These are phyloP conservation scores for Ryuthela nishihirai DNA, from an alignment of 2,888 invertebrate genomes.

Conservation along the genomic window DNA sequence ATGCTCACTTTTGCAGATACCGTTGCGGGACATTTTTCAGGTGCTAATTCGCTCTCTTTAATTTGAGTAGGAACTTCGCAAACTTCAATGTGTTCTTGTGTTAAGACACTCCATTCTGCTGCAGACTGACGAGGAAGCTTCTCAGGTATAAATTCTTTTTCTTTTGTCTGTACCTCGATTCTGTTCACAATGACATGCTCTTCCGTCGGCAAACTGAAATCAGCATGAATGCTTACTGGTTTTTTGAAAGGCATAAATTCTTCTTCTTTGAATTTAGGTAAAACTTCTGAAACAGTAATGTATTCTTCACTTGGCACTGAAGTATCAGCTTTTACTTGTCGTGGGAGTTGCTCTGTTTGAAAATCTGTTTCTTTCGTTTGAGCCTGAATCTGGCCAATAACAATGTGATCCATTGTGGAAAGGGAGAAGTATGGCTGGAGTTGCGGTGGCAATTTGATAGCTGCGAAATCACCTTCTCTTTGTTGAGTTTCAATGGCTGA, in stretches of 20 bases:
- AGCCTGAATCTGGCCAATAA: conserved; percentile 27
- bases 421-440: conserved; percentile 20
- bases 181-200: conserved; percentile 38
- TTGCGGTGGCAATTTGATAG: conserved; percentile 21
- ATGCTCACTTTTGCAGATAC: conserved; percentile 50
- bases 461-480: conserved; percentile 36
- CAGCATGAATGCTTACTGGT: conserved; percentile 31
- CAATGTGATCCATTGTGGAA: conserved; percentile 36
- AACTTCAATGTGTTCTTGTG: conserved; percentile 39
- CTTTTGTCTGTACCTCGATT: conserved; percentile 36
- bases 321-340: conserved; percentile 10
- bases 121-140: conserved; percentile 22
- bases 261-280: conserved; percentile 34
- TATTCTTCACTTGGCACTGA: conserved; percentile 34
- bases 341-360: conserved; percentile 7
- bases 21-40: conserved; percentile 38
- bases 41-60: conserved; percentile 47
- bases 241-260: conserved; percentile 24
- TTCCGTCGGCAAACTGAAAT: conserved; percentile 30
- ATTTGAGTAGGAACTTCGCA: conserved; percentile 27
- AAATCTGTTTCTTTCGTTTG: conserved; percentile 29
- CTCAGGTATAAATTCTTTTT: conserved; percentile 30
- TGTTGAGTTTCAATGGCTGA: conserved; percentile 31
- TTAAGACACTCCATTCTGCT: conserved; percentile 35
- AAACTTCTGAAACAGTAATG: conserved; percentile 28